Conservation (phyloP, 1,140 invertebrate genomes). For the Polyergus mexicanus region DNA sequence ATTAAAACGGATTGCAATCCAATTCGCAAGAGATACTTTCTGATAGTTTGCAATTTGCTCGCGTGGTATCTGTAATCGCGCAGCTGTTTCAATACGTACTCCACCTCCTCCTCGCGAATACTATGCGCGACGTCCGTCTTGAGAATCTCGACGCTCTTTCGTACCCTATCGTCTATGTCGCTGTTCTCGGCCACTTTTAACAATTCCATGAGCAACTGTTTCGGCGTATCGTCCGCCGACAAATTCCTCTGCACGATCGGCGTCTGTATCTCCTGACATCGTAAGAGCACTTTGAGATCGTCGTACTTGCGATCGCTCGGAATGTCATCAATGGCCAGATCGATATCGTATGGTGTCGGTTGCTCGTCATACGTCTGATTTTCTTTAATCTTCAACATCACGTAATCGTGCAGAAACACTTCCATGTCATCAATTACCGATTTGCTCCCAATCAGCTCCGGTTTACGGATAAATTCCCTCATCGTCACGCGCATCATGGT, state of each 20-base stretch:
- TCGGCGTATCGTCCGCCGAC: slow-evolving; percentile 20
- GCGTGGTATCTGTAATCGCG: slow-evolving; percentile 28
- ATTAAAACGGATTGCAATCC: slow-evolving; percentile 7
- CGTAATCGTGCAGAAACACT: slow-evolving; percentile 14
- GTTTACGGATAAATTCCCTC: slow-evolving; percentile 7
- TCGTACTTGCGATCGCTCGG: slow-evolving; percentile 19
- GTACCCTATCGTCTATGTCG: neutral
- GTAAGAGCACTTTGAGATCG: slow-evolving; percentile 13
- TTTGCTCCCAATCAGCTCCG: slow-evolving; percentile 13
- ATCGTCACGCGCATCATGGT: neutral
- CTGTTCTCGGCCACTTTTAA: neutral
- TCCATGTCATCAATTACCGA: slow-evolving; percentile 27
- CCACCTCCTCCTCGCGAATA: slow-evolving; percentile 31
- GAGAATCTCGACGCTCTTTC: neutral
- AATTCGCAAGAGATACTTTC: neutral
- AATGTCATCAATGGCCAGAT: neutral
- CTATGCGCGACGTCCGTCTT: neutral
- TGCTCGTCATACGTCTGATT: neutral
- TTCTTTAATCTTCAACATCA: neutral
- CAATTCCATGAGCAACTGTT: slow-evolving; percentile 30
- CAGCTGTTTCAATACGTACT: slow-evolving; percentile 42
- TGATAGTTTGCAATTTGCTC: slow-evolving; percentile 20
- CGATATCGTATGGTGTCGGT: neutral
- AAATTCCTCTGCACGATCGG: neutral
- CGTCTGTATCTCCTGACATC: neutral